These are phyloP conservation scores for Pampus argenteus DNA, from an alignment of 2,797 vertebrate species.

Conservation along the genomic window DNA sequence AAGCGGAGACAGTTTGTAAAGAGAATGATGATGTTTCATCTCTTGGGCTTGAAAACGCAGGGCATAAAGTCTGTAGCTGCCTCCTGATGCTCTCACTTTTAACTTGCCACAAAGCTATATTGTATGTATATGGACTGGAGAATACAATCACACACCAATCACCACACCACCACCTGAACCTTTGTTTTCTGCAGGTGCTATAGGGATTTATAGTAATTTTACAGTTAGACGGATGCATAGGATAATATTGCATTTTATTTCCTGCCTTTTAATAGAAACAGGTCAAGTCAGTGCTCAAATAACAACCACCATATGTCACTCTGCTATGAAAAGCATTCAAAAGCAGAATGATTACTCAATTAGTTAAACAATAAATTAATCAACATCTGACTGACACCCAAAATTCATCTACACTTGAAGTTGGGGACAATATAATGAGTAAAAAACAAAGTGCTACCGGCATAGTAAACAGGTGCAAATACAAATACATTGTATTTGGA, in stretches of 20 bases:
- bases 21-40: conserved; percentile 27
- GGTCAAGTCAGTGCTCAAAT: neutral
- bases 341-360: neutral
- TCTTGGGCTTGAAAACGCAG: conserved; percentile 2
- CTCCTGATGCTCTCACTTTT: conserved; percentile 3
- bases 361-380: neutral
- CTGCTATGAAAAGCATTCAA: neutral
- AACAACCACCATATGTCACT: neutral
- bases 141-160: conserved; percentile 14
- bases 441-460: conserved; percentile 28
- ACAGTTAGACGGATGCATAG: neutral
- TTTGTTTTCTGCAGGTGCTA: conserved; percentile 4
- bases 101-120: neutral
- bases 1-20: conserved; percentile 33
- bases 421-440: conserved; percentile 27
- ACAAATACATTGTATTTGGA: conserved; percentile 53
- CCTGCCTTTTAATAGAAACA: neutral
- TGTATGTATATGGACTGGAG: conserved; percentile 10
- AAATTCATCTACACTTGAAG: conserved; percentile 15
- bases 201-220: neutral
- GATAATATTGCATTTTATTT: neutral
- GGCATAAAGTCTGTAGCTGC: conserved; percentile 4
- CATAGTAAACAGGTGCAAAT: conserved; percentile 51
- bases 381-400: conserved; percentile 1
- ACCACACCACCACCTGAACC: neutral